Percentiles rank a stretch among this genome's conserved stretches.
phyloP scores from a whole-genome alignment of 2,888 invertebrate species.

The Dorcus hopei region DNA sequence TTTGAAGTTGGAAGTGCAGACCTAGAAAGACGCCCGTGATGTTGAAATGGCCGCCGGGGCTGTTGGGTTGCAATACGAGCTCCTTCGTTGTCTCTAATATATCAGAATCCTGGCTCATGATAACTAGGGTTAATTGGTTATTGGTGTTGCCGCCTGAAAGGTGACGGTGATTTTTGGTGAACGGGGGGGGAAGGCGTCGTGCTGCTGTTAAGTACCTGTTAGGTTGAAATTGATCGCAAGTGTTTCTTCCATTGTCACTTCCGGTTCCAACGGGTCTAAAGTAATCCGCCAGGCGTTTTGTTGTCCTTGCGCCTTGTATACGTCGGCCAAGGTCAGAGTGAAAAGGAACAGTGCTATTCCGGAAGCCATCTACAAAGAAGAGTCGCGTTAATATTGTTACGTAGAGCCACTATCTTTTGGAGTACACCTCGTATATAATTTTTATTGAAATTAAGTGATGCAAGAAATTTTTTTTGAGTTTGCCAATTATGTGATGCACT shows the following conservation, averaged over 20 bases:
- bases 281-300: conserved; percentile 33
- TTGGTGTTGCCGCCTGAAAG: conserved; percentile 11
- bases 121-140: conserved; percentile 14
- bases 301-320: conserved; percentile 34
- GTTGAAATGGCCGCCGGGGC: conserved; percentile 34
- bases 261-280: conserved; percentile 34
- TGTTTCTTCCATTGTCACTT: conserved; percentile 37
- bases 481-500: too few relatives aligned
- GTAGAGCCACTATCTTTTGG: too few relatives aligned
- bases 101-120: conserved; percentile 21
- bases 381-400: too few relatives aligned
- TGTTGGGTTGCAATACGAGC: conserved; percentile 19
- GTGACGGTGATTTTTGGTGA: background rate
- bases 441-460: too few relatives aligned
- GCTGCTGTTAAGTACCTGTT: conserved; percentile 17
- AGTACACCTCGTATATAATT: too few relatives aligned
- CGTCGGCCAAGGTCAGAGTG: conserved; percentile 32
- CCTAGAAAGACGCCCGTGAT: conserved; percentile 44
- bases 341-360: too few relatives aligned
- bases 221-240: conserved; percentile 31
- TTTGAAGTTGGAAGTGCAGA: conserved; percentile 9
- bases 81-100: conserved; percentile 20
- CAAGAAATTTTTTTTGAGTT: too few relatives aligned
- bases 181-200: background rate
- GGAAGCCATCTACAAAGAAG: too few relatives aligned